Evolutionary conservation across 1,140 invertebrate species (phyloP).

Genomic region (Apis cerana): DNA sequence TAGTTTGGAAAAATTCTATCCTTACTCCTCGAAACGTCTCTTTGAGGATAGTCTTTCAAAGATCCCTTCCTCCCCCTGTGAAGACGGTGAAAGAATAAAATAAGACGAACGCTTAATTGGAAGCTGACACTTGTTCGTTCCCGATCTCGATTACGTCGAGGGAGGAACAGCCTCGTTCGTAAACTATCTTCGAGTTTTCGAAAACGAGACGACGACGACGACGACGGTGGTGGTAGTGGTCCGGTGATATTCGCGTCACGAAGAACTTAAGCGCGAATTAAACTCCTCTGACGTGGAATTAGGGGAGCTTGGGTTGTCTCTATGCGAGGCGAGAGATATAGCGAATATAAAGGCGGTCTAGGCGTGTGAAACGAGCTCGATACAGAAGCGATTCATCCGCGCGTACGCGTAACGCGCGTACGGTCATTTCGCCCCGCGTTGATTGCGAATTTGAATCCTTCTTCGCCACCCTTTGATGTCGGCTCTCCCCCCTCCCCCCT

Average conservation of each 20-base stretch:
- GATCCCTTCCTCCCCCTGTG: background rate
- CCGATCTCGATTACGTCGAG: background rate
- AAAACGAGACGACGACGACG: too few species aligned
- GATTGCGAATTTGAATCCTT: conserved; percentile 65
- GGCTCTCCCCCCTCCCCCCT: background rate
- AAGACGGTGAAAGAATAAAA: too few species aligned
- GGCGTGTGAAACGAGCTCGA: conserved; percentile 30
- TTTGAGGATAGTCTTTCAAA: conserved; percentile 35
- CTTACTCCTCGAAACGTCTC: background rate
- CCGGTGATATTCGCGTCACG: conserved; percentile 34
- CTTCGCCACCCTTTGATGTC: conserved; percentile 61
- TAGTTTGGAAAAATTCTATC: conserved; percentile 7
- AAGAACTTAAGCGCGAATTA: conserved; percentile 41
- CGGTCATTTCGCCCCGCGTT: conserved; percentile 40
- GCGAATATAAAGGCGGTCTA: background rate
- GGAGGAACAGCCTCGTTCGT: background rate
- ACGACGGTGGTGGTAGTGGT: too few species aligned
- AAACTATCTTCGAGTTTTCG: background rate
- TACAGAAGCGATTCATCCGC: background rate
- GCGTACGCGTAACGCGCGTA: background rate
- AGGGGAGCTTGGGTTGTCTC: conserved; percentile 22
- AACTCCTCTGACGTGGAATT: conserved; percentile 34
- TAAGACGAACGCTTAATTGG: background rate
- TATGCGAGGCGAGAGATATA: conserved; percentile 27
- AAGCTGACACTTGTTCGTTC: background rate